Evolutionary conservation across 2,888 invertebrate genomes (phyloP).

Genomic region (Phaonia tiefii): DNA sequence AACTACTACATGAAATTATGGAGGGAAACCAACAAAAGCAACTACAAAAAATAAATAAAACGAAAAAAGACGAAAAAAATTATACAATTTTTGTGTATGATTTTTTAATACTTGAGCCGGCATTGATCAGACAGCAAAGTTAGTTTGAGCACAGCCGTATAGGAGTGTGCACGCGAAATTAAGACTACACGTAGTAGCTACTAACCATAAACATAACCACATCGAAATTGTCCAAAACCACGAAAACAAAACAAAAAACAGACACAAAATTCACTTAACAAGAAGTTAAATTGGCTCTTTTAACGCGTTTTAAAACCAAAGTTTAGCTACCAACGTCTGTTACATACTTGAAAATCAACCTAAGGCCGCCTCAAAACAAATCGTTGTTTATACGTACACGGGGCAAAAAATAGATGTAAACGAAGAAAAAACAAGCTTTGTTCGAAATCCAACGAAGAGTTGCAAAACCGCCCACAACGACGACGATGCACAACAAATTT

Average conservation of each 20-base stretch:
- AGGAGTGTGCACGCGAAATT: slow-evolving; percentile 80
- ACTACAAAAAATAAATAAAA: slow-evolving; percentile 24
- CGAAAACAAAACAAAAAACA: slow-evolving; percentile 64
- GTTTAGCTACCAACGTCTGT: slow-evolving; percentile 6
- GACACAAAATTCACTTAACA: slow-evolving; percentile 27
- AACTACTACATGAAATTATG: neutral
- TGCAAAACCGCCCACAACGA: slow-evolving; percentile 52
- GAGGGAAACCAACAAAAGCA: neutral
- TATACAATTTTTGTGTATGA: slow-evolving; percentile 45
- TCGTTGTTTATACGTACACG: too few relatives aligned
- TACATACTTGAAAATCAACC: slow-evolving; percentile 38
- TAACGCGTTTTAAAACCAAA: neutral
- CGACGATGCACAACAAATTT: too few relatives aligned
- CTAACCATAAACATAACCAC: slow-evolving; percentile 48
- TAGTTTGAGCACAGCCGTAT: slow-evolving; percentile 81
- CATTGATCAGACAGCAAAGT: slow-evolving; percentile 76
- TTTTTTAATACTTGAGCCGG: slow-evolving; percentile 79
- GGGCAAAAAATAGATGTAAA: too few relatives aligned
- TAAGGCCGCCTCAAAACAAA: slow-evolving; percentile 44
- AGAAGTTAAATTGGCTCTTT: slow-evolving; percentile 27
- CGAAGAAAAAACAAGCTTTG: slow-evolving; percentile 27
- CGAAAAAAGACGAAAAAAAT: slow-evolving; percentile 51
- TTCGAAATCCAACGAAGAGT: slow-evolving; percentile 14
- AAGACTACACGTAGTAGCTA: slow-evolving; percentile 41
- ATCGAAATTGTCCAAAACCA: slow-evolving; percentile 68